Evolutionary conservation across 2,797 vertebrate genomes (phyloP).

Genomic region (Dendrocincla fuliginosa): DNA sequence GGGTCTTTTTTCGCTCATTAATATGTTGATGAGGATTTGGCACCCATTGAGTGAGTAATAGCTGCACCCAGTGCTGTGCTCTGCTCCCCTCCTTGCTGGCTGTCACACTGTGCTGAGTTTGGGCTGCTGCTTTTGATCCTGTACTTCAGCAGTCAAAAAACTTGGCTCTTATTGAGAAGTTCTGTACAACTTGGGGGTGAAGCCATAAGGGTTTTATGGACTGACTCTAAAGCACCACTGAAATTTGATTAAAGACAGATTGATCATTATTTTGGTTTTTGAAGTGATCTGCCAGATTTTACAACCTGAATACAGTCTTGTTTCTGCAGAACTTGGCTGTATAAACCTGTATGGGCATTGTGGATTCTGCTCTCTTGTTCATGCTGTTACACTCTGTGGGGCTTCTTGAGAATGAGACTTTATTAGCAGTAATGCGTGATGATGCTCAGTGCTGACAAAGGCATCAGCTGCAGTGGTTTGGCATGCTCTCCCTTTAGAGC

Average conservation of each 20-base stretch:
- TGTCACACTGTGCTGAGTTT: not conserved
- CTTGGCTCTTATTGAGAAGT: not conserved
- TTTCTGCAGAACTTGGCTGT: not conserved
- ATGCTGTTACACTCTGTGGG: not conserved
- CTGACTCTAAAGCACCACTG: not conserved
- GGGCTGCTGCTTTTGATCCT: not conserved
- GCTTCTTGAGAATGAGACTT: not conserved
- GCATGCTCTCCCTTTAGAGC: not conserved
- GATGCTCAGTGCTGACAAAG: not conserved
- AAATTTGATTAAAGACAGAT: not conserved
- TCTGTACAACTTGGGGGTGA: not conserved
- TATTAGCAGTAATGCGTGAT: not conserved
- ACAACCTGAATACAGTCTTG: not conserved
- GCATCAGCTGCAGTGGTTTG: conserved; percentile 8
- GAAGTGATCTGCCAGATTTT: not conserved
- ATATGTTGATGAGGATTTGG: conserved; percentile 35
- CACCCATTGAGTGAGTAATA: not conserved
- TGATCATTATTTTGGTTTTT: not conserved
- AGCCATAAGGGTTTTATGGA: not conserved
- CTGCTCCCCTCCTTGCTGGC: not conserved
- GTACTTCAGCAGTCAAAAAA: not conserved
- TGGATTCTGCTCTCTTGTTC: not conserved
- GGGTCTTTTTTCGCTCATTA: not conserved
- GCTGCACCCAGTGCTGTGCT: not conserved
- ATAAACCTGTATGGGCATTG: fast-evolving